Percentiles rank a stretch among this genome's conserved stretches.
Evolutionary conservation across 2,888 invertebrate species (phyloP).

Genomic region (Drosophila acutilabella): DNA sequence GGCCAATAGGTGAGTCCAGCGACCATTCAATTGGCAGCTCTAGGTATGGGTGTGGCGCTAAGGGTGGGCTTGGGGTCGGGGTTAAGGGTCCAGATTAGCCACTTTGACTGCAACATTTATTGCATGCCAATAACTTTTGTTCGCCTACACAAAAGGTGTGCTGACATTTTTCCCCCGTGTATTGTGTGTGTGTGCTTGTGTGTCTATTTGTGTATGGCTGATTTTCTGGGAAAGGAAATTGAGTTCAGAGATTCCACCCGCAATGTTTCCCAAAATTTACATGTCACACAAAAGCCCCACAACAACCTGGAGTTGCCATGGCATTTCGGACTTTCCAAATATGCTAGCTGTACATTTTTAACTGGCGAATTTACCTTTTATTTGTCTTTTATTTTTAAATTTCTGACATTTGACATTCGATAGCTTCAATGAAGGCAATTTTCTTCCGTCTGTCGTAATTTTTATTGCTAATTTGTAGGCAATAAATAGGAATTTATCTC

Average conservation of each 20-base stretch:
- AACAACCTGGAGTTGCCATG: constrained; percentile 25
- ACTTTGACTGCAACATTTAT: constrained; percentile 65
- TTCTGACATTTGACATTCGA: constrained; percentile 9
- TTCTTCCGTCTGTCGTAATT: not conserved
- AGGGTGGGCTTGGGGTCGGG: constrained; percentile 1
- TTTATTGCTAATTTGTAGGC: constrained; percentile 3
- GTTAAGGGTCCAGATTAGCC: constrained; percentile 37
- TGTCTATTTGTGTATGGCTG: not conserved
- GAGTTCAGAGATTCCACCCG: constrained; percentile 18
- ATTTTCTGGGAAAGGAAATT: constrained; percentile 6
- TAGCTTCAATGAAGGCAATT: constrained; percentile 5
- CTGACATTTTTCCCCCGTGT: constrained; percentile 9
- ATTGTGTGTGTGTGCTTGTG: not conserved
- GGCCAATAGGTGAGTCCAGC: constrained; percentile 31
- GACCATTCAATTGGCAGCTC: constrained; percentile 12
- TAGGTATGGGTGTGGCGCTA: constrained; percentile 18
- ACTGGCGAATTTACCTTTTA: not conserved
- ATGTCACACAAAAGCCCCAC: constrained; percentile 15
- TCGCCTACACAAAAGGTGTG: constrained; percentile 29
- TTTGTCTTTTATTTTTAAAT: constrained; percentile 12
- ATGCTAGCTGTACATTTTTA: constrained; percentile 3
- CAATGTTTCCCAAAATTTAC: constrained; percentile 60
- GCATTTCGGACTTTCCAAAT: constrained; percentile 31
- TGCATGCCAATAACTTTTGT: constrained; percentile 71
- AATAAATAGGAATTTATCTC: not conserved